These are phyloP conservation scores for Poeciliopsis gracilis DNA, from an alignment of 2,797 vertebrate species.

Conservation along the genomic window DNA sequence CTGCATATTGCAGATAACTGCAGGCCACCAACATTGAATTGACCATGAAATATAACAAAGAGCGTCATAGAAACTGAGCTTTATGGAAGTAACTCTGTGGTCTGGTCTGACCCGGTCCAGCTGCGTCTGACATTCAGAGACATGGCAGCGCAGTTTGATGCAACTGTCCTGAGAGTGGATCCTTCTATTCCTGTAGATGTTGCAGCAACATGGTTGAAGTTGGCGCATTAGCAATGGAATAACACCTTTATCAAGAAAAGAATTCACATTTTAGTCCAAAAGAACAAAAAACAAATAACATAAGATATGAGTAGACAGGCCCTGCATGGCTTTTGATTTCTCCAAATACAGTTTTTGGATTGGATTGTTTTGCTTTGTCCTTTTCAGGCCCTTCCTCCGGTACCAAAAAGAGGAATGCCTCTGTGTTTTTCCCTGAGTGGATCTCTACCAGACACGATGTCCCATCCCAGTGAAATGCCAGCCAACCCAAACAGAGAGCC, in stretches of 20 bases:
- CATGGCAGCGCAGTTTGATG: not conserved
- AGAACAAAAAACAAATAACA: too few species aligned
- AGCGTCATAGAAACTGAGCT: not conserved
- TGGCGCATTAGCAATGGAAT: too few species aligned
- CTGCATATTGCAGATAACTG: not conserved
- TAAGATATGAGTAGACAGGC: too few species aligned
- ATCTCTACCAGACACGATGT: slow-evolving; percentile 29
- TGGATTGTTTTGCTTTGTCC: not conserved
- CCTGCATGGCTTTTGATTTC: not conserved
- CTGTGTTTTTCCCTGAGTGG: slow-evolving; percentile 46
- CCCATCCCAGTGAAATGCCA: slow-evolving; percentile 42
- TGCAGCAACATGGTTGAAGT: not conserved
- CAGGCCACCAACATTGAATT: not conserved
- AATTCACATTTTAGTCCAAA: too few species aligned
- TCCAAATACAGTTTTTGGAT: not conserved
- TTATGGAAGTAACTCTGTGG: not conserved
- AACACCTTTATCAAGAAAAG: too few species aligned
- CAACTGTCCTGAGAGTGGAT: not conserved
- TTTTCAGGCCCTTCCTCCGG: slow-evolving; percentile 57
- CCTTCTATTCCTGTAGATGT: not conserved
- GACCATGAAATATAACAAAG: not conserved
- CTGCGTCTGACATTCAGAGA: not conserved
- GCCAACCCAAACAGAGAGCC: not conserved
- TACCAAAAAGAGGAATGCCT: slow-evolving; percentile 61
- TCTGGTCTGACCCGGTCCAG: not conserved